Base-by-base conservation (phyloP, 2,888 invertebrate species). In the Boloria euphrosyne region DNA sequence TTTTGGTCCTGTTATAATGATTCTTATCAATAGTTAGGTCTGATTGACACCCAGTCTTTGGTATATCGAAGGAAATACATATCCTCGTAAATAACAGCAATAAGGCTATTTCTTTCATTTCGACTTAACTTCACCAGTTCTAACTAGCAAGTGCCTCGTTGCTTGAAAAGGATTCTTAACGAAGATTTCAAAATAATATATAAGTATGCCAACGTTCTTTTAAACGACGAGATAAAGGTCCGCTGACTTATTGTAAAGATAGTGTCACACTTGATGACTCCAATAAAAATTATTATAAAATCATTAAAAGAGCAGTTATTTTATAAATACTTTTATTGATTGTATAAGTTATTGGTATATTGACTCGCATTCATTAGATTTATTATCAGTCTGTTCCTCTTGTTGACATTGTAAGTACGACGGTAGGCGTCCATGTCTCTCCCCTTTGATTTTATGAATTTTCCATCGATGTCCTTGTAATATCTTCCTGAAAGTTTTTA, bases 401-500 rank as follows among this genome's bases (percentile, higher is more conserved):
- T 74, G 71, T 75, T 86, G 86, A 66, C 82, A 86, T 72, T 86
- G 87, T 63, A 92, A 76, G 69, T 92, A 92, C 0, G 90, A 80
- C 0, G 91, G 91, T 3, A 89, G 65, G 2, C 91, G 82, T 1
- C 91, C 91, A 55, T 86, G 86, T 65, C 86, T 78, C 62, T 87
- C 89, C 0, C 86, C 83, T 80, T 88, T 90, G 44, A 92, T 84
- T 74, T 91, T 91, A 72, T 91, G 91, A 61, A 91, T 84, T 72
- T 90, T 92, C 80, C 78, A 83, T 68, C 83, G 80, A 70, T 92
- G 91, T 0, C 90, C 91, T 80, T 88, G 87, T 66, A 92, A 76
- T 75, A 90, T 91, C 84, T 92, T 91, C 71, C 91, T 92, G 79
- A 14, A 52, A 58, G 66, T 13, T 49, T 49, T 13, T 13, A 14